Evolutionary conservation across 2,888 invertebrate species (phyloP), one percentile per base, ranked within the genome.

Genomic region (Torymus auratus): DNA sequence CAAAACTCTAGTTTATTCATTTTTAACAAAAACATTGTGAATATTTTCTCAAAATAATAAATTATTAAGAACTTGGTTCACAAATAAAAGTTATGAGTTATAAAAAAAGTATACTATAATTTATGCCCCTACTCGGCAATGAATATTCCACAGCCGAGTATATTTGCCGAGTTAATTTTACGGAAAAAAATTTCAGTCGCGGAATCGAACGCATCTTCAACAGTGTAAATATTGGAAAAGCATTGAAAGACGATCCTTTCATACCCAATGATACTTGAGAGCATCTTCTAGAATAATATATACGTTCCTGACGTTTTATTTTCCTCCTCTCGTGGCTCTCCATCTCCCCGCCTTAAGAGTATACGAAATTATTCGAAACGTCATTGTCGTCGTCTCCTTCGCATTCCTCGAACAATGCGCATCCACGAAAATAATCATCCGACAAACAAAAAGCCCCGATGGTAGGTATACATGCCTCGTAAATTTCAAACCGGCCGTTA

Each of bases 191-290:
- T 64, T 64, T n/a, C 41, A 15, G n/a, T 14, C 41, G n/a, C 41
- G n/a, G 41, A 64, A 64, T 64, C 41, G 64, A 68, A 20, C 15
- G 55, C 53, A 68, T 23, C 20, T 68, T 68, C 13, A 28, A 53
- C 53, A n/a, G 20, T 20, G 67, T 55, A 55, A 64, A 52, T 53
- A 55, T 23, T 55, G 67, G 53, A 41, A 68, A 68, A 55, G 60
- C 71, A 61, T 60, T 60, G 60, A 41, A 71, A 60, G 55, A 23
- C 55, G 69, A 69, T 56, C 56, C 61, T 71, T 71, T 60, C 14
- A 71, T 50, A 60, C 71, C 52, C 61, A 50, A 20, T 55, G 71
- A 71, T 71, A 71, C 71, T 60, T 14, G 50, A 71, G 60, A 71
- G 61, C 60, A n/a, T 70, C 70, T 60, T 17, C 7, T 52, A 10